Conservation (phyloP, 2,888 invertebrate genomes). For the Megamerina dolium region DNA sequence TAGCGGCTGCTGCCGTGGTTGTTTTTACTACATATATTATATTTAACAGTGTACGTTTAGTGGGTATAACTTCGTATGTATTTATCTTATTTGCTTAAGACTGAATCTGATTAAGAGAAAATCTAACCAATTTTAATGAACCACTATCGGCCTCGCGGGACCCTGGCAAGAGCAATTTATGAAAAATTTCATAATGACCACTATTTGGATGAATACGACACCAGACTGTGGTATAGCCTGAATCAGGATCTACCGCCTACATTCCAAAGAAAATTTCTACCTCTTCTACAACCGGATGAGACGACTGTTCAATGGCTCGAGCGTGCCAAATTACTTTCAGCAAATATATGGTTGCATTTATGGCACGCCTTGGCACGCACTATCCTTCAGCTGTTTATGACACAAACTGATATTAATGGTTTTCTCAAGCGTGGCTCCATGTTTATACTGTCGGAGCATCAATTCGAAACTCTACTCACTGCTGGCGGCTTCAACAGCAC, state of each 20-base stretch:
- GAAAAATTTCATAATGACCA: constrained; percentile 49
- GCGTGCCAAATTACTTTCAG: constrained; percentile 41
- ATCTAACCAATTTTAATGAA: no score
- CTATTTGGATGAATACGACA: constrained; percentile 46
- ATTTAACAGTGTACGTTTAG: no score
- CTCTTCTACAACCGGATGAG: constrained; percentile 41
- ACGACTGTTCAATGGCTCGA: constrained; percentile 45
- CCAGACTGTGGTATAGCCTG: constrained; percentile 45
- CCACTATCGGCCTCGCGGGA: constrained; percentile 42
- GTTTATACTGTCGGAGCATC: constrained; percentile 87
- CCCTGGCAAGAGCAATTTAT: constrained; percentile 46
- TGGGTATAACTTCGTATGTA: no score
- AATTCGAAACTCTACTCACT: constrained; percentile 56
- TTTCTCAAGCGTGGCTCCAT: constrained; percentile 88
- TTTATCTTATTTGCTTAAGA: no score
- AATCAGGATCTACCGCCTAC: constrained; percentile 34
- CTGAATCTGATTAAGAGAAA: no score
- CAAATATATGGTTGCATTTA: constrained; percentile 71
- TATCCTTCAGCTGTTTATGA: constrained; percentile 85
- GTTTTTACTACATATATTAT: no score
- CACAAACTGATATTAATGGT: constrained; percentile 94
- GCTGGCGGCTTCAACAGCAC: constrained; percentile 38
- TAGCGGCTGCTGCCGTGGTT: no score
- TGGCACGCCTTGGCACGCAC: constrained; percentile 83
- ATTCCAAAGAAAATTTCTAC: constrained; percentile 44